Conservation (phyloP, 1,140 invertebrate species). For the Scylla paramamosain region DNA sequence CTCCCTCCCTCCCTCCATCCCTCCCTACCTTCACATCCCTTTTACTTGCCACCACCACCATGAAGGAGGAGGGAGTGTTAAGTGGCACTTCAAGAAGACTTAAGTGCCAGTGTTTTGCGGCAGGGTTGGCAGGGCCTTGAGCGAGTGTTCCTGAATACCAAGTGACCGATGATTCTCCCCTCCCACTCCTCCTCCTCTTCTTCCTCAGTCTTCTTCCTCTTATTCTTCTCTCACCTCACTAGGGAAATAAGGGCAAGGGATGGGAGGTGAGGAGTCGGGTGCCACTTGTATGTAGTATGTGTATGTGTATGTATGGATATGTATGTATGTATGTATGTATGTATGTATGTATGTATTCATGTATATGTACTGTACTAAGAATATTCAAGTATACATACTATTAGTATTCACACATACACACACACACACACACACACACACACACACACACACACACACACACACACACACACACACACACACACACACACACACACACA, state of each 20-base stretch:
- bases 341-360: background rate
- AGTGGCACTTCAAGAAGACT: background rate
- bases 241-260: background rate
- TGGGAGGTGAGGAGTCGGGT: background rate
- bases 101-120: background rate
- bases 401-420: background rate
- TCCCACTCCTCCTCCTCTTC: background rate
- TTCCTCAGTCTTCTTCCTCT: background rate
- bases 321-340: conserved; percentile 32
- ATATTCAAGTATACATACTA: background rate
- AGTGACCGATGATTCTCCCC: background rate
- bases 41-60: conserved; percentile 31
- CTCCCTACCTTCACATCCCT: background rate
- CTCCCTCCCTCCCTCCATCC: background rate
- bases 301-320: conserved; percentile 12
- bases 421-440: background rate
- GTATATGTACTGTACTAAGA: background rate
- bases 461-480: background rate
- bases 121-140: background rate
- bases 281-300: background rate
- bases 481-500: conserved; percentile 20
- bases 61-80: background rate
- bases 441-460: background rate
- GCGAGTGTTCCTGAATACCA: background rate
- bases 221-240: too few relatives aligned